Base-by-base conservation (phyloP, 2,888 invertebrate species). In the Diarsia brunnea region DNA sequence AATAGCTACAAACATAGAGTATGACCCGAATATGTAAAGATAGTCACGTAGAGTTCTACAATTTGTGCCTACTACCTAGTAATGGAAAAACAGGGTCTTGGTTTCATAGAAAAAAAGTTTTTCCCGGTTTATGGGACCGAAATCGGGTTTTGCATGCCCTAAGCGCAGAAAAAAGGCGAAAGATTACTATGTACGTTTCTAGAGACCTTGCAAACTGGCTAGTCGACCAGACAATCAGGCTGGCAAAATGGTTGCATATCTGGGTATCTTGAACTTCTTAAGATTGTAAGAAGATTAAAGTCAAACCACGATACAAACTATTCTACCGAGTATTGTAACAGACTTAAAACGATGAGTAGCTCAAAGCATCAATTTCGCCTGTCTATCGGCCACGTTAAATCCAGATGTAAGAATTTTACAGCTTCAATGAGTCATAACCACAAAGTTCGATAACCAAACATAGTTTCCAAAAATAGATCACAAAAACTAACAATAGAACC, bases 401-500 rank as follows among this genome's bases (percentile, higher is more conserved):
- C 79, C 83, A 79, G 73, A 81, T 79, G 49, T 61, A 31, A 66
- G 55, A 81, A 81, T 69, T 81, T 66, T 60, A 84, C 66, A 69
- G 31, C 49, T 49, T n/a, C 49, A 65, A 51, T 77, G 81, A 77
- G 38, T 81, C 77, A 71, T 63, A 72, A 66, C 75, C n/a, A n/a
- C 49, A 70, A 84, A 77, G 82, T 83, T 81, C 77, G 60, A 84
- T 69, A 81, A 73, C 69, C 77, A 83, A 81, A 81, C 77, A 70
- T 61, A 45, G 45, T 16, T 31, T 47, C 64, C 64, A 79, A 82
- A 86, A 87, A 87, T 86, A 88, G 86, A 86, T 73, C 65, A 81
- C 66, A 82, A 72, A 86, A 80, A 74, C 89, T 88, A 90, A 86
- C 84, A 88, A 89, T 90, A 89, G 88, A 81, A 70, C 75, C 69